Evolutionary conservation across 2,888 invertebrate species (phyloP), one percentile per base, ranked within the genome.

Genomic region (Trachelus stipa): DNA sequence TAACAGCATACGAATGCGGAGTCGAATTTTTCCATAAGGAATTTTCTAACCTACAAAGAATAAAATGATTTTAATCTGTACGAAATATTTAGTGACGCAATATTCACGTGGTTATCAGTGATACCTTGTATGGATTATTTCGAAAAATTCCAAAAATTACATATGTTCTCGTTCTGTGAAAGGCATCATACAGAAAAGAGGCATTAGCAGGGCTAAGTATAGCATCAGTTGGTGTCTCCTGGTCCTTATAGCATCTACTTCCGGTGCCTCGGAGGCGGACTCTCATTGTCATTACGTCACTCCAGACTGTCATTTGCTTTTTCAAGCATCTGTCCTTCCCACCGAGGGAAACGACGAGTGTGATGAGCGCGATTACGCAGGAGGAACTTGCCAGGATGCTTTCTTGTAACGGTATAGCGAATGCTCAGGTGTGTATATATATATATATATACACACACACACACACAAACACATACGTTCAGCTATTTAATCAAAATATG

Each of bases 321-420:
- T 83, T 82, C 76, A 80, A 83, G 82, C 84, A 80, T 86, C 85
- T 84, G 85, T 84, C 84, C 85, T 82, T 84, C 84, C 85, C 74
- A 69, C 74, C 74, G 69, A 69, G 78, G 75, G 71, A 73, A 75
- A 30, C 35, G 73, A 69, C 34, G 34, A 73, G 69, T 76, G 69
- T 80, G 79, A 81, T 80, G 81, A 79, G 79, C 76, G 69, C 37
- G 34, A 33, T 71, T 71, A 71, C 71, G 30, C 56, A 56, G 56
- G 56, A 56, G 56, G 23, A 56, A 56, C 56, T 56, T 56, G 56
- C 56, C 56, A 23, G 56, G 56, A 56, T 15, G 56, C 23, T 9
- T 56, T 56, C 56, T 56, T 23, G 56, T 23, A 56, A 56, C 23
- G 56, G 56, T 56, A 23, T 56, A 23, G 6, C 56, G 23, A 56